phyloP scores from a whole-genome alignment of 1,140 invertebrate genomes.

The Colletes latitarsis region DNA sequence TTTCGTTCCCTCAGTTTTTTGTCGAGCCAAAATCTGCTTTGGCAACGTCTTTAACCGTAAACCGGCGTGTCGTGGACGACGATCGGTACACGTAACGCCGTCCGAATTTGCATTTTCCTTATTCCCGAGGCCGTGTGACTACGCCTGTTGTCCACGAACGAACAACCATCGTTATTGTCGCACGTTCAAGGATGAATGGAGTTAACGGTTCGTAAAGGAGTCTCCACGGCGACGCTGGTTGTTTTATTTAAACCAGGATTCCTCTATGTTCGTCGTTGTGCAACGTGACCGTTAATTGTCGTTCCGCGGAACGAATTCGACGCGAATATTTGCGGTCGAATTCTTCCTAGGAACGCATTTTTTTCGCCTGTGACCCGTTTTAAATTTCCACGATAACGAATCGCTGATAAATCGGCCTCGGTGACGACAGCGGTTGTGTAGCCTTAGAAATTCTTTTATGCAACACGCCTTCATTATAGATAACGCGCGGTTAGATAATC shows the following conservation, averaged over 20 bases:
- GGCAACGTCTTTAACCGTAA: no score
- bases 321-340: neutral
- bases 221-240: neutral
- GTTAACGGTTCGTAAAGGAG: slow-evolving; percentile 2
- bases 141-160: neutral
- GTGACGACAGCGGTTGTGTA: slow-evolving; percentile 39
- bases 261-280: neutral
- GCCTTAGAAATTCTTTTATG: slow-evolving; percentile 59
- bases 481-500: neutral
- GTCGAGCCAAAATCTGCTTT: no score
- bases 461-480: slow-evolving; percentile 2
- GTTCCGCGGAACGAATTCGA: no score
- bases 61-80: no score
- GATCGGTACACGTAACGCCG: neutral
- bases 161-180: slow-evolving; percentile 1
- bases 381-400: slow-evolving; percentile 3
- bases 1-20: no score
- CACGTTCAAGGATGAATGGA: slow-evolving; percentile 1
- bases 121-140: neutral
- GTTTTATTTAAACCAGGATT: neutral
- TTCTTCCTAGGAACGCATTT: neutral
- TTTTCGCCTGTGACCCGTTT: neutral
- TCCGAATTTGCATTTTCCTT: slow-evolving; percentile 16
- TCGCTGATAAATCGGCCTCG: slow-evolving; percentile 27
- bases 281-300: neutral